Conservation (phyloP, 2,113 vertebrate species). For the Nymphicus hollandicus region DNA sequence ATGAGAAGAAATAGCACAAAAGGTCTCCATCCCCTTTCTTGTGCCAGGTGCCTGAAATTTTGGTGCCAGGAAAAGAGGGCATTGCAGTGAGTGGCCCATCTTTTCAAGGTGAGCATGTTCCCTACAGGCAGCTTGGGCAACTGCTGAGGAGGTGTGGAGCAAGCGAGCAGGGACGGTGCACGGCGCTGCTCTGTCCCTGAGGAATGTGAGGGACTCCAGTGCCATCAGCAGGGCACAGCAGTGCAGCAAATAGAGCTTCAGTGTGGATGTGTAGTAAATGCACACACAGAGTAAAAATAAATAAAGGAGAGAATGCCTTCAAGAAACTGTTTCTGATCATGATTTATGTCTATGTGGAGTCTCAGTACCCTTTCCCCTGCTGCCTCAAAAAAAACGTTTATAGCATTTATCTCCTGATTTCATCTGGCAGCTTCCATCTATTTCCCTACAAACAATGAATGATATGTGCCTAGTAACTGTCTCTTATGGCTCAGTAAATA, state of each 20-base stretch:
- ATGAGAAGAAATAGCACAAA: neutral
- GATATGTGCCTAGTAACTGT: conserved; percentile 52
- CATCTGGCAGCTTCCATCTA: conserved; percentile 37
- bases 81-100: neutral
- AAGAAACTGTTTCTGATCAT: neutral
- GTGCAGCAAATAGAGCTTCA: neutral
- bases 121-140: neutral
- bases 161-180: accelerated
- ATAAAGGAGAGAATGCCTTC: neutral
- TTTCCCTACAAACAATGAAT: conserved; percentile 40
- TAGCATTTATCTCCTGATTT: conserved; percentile 49
- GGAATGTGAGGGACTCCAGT: neutral
- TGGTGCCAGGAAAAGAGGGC: neutral
- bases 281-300: neutral
- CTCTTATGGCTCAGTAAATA: conserved; percentile 65
- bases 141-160: neutral
- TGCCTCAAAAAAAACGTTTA: conserved; percentile 34
- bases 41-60: neutral
- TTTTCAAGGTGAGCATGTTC: neutral
- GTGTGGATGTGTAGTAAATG: neutral
- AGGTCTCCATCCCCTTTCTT: neutral
- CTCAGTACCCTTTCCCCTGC: neutral
- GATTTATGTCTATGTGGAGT: neutral
- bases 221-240: neutral
- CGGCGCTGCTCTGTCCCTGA: neutral